Percentiles rank a stretch among this genome's conserved stretches.
Evolutionary conservation across 2,888 invertebrate species (phyloP).

Genomic region (Bombylius discolor): DNA sequence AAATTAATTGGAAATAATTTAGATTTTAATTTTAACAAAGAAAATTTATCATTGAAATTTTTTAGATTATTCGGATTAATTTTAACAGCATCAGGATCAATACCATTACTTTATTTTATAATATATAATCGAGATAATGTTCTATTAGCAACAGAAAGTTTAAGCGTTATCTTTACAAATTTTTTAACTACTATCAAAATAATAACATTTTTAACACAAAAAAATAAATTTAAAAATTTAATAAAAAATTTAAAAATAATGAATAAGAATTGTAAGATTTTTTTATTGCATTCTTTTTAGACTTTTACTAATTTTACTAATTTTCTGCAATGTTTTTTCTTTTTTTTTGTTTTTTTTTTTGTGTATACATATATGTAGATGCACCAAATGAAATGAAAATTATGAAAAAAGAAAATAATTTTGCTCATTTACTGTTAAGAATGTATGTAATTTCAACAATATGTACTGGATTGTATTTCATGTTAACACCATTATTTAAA

Average conservation of each 20-base stretch:
- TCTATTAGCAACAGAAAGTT: not conserved
- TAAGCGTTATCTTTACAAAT: not conserved
- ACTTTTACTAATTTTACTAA: too few relatives aligned
- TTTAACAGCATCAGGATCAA: not conserved
- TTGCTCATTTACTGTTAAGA: not conserved
- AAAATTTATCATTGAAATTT: too few relatives aligned
- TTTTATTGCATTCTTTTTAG: too few relatives aligned
- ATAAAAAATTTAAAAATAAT: not conserved
- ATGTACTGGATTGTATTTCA: not conserved
- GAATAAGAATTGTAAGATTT: not conserved
- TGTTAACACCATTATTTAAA: not conserved
- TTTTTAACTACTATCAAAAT: not conserved
- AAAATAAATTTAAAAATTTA: not conserved
- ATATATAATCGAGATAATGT: not conserved
- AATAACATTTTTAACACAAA: not conserved
- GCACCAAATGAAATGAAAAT: not conserved
- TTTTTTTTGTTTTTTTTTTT: too few relatives aligned
- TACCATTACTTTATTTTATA: not conserved
- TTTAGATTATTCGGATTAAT: too few relatives aligned
- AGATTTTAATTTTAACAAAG: too few relatives aligned
- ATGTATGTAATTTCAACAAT: not conserved
- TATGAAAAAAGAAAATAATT: not conserved
- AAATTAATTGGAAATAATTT: not conserved
- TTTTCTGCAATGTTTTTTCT: too few relatives aligned
- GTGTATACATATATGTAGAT: not conserved